phyloP scores from a whole-genome alignment of 2,797 vertebrate genomes.

The Trichosurus vulpecula region DNA sequence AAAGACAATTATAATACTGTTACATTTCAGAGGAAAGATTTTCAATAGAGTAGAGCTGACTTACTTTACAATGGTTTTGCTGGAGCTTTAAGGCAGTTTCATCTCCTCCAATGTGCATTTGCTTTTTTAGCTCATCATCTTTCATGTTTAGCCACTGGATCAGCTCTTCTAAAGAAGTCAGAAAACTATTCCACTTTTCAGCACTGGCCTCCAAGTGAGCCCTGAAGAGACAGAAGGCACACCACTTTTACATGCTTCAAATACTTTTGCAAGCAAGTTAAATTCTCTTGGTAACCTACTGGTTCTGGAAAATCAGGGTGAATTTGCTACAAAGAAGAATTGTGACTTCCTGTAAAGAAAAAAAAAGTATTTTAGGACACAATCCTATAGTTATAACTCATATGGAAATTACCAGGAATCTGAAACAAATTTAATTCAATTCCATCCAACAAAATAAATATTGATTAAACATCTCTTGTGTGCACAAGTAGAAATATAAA shows the following conservation, averaged over 20 bases:
- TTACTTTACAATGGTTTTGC: conserved; percentile 92
- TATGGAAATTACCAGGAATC: background rate
- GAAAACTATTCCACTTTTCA: conserved; percentile 94
- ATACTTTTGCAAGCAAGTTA: background rate
- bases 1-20: background rate
- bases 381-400: background rate
- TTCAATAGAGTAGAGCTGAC: conserved; percentile 44
- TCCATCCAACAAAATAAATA: background rate
- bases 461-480: background rate
- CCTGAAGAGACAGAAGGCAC: conserved; percentile 81
- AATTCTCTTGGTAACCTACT: background rate
- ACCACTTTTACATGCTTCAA: conserved; percentile 42
- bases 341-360: background rate
- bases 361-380: background rate
- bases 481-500: background rate
- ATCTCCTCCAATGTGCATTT: conserved; percentile 97
- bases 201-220: conserved; percentile 96
- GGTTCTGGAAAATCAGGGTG: background rate
- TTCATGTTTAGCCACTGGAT: conserved; percentile 95
- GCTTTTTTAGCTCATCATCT: conserved; percentile 95
- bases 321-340: background rate
- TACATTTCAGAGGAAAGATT: background rate
- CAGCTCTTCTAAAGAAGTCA: conserved; percentile 94
- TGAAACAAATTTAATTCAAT: background rate
- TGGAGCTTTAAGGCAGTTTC: conserved; percentile 95